These are phyloP conservation scores for Melanotaenia nigrans DNA, from an alignment of 2,797 vertebrate genomes.

Conservation along the genomic window DNA sequence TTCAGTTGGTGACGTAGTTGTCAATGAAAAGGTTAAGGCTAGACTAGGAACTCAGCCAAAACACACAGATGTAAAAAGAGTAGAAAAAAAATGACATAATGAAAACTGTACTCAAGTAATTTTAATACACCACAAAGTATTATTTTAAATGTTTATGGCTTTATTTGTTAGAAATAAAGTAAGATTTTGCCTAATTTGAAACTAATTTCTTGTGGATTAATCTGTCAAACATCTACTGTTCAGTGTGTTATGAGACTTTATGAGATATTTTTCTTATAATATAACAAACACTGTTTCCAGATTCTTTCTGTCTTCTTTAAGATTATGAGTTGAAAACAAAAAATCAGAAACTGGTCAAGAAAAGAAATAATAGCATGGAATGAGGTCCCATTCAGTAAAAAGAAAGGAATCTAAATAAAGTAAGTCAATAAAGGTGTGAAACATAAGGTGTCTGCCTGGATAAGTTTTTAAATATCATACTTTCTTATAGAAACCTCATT, in stretches of 20 bases:
- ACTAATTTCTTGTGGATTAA: neutral
- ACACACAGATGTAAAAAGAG: neutral
- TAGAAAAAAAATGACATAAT: neutral
- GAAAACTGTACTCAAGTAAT: neutral
- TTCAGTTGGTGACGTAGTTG: slow-evolving; percentile 50
- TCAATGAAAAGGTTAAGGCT: slow-evolving; percentile 54
- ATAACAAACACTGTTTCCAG: neutral
- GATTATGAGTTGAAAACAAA: neutral
- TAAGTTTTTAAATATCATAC: slow-evolving; percentile 12
- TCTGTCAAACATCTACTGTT: neutral
- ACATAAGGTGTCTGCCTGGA: neutral
- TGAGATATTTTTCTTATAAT: neutral
- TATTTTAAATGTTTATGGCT: neutral
- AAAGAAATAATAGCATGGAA: neutral
- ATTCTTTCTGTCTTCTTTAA: neutral
- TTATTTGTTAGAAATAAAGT: neutral
- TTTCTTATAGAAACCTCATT: neutral
- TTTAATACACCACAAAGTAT: slow-evolving; percentile 6
- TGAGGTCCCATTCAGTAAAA: neutral
- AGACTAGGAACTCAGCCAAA: slow-evolving; percentile 34
- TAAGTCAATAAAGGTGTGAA: neutral
- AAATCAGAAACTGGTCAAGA: slow-evolving; percentile 5
- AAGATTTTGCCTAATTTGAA: neutral
- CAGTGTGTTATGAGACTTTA: neutral
- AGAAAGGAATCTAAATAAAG: neutral